These are phyloP conservation scores for Scaptomyza graminum DNA, from an alignment of 1,140 invertebrate species.

Conservation along the genomic window DNA sequence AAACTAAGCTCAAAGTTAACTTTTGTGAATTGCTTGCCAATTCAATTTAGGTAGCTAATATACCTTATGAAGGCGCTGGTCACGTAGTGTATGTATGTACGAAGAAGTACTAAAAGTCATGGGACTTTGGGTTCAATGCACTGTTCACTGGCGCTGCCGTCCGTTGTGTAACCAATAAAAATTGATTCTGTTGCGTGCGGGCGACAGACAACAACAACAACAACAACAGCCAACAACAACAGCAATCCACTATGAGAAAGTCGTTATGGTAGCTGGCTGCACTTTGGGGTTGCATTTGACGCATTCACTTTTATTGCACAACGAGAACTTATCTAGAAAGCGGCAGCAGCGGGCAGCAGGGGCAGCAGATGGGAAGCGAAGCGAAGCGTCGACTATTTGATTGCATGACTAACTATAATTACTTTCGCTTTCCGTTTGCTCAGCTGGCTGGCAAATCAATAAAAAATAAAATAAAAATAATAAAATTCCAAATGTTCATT, in stretches of 20 bases:
- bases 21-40: not conserved
- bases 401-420: constrained; percentile 67
- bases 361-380: not conserved
- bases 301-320: constrained; percentile 47
- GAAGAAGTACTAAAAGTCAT: constrained; percentile 74
- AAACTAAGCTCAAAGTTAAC: not conserved
- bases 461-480: too few species aligned
- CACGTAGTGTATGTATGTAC: not conserved
- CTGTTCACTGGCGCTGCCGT: constrained; percentile 53
- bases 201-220: not conserved
- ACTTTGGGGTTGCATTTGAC: constrained; percentile 60
- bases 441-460: constrained; percentile 62
- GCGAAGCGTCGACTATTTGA: constrained; percentile 25
- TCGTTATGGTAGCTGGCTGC: constrained; percentile 39
- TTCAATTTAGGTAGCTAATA: not conserved
- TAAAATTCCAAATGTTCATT: constrained; percentile 31
- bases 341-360: not conserved
- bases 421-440: constrained; percentile 73
- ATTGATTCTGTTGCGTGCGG: constrained; percentile 75
- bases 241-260: constrained; percentile 38
- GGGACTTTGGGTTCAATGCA: constrained; percentile 70
- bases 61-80: not conserved
- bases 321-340: constrained; percentile 36
- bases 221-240: constrained; percentile 5
- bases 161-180: constrained; percentile 79